phyloP scores from a whole-genome alignment of 2,888 invertebrate genomes.

The Idaea dimidiata region DNA sequence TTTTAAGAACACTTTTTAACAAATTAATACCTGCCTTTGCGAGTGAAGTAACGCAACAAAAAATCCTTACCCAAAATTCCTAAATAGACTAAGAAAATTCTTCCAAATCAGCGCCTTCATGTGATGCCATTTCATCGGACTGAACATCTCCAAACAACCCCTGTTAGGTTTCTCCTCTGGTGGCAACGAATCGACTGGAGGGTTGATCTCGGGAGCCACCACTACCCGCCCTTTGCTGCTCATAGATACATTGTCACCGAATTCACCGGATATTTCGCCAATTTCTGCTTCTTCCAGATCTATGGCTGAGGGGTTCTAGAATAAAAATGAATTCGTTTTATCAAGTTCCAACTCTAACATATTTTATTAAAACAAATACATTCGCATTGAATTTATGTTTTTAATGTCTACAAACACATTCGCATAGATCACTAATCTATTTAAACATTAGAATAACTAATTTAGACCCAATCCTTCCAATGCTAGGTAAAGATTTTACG shows the following conservation, averaged over 20 bases:
- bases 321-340: background rate
- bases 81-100: slow-evolving; percentile 92
- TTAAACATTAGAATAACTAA: no score
- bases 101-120: slow-evolving; percentile 94
- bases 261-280: slow-evolving; percentile 91
- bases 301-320: slow-evolving; percentile 81
- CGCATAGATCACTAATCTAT: no score
- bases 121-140: slow-evolving; percentile 85
- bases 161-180: slow-evolving; percentile 83
- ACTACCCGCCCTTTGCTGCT: slow-evolving; percentile 85
- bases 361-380: background rate
- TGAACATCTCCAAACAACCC: slow-evolving; percentile 79
- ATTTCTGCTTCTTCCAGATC: slow-evolving; percentile 85
- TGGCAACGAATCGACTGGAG: slow-evolving; percentile 82
- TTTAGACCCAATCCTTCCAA: no score
- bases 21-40: no score
- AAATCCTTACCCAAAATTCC: slow-evolving; percentile 86
- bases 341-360: background rate
- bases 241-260: slow-evolving; percentile 92
- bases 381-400: no score
- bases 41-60: background rate
- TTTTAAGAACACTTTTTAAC: no score
- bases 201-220: slow-evolving; percentile 75
- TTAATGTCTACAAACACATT: no score
- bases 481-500: no score